phyloP scores from a whole-genome alignment of 2,888 invertebrate species.

The Brenthis ino region DNA sequence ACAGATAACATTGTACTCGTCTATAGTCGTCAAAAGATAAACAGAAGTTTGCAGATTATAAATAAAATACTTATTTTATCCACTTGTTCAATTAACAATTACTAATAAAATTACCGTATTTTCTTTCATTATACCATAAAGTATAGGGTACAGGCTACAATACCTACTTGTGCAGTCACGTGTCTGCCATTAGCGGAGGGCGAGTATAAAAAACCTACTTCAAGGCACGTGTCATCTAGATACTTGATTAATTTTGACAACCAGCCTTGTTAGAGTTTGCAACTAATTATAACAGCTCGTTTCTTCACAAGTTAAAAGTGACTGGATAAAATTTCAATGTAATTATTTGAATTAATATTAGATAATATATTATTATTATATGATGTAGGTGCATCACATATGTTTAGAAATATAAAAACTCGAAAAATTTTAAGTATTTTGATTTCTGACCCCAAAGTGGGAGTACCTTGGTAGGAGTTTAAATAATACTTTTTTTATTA shows the following conservation, averaged over 20 bases:
- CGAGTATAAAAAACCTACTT: conserved; percentile 57
- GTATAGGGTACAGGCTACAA: conserved; percentile 51
- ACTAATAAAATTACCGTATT: conserved; percentile 40
- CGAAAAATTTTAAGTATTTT: too few species aligned
- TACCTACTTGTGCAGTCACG: conserved; percentile 64
- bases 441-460: too few species aligned
- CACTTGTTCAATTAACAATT: conserved; percentile 33
- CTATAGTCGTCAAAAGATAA: too few species aligned
- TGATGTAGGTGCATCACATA: neutral
- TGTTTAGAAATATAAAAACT: too few species aligned
- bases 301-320: neutral
- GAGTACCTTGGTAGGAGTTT: too few species aligned
- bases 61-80: conserved; percentile 5
- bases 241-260: conserved; percentile 73
- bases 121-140: conserved; percentile 41
- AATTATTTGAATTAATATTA: neutral
- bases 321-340: conserved; percentile 8
- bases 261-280: conserved; percentile 60
- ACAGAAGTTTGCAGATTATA: too few species aligned
- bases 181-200: conserved; percentile 65
- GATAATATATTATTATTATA: neutral
- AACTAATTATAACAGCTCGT: conserved; percentile 44
- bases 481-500: too few species aligned
- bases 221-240: conserved; percentile 69
- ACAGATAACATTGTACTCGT: too few species aligned